Percentiles rank a stretch among this genome's conserved stretches.
These are phyloP conservation scores for Volucella zonaria DNA, from an alignment of 2,888 invertebrate genomes.

Conservation along the genomic window DNA sequence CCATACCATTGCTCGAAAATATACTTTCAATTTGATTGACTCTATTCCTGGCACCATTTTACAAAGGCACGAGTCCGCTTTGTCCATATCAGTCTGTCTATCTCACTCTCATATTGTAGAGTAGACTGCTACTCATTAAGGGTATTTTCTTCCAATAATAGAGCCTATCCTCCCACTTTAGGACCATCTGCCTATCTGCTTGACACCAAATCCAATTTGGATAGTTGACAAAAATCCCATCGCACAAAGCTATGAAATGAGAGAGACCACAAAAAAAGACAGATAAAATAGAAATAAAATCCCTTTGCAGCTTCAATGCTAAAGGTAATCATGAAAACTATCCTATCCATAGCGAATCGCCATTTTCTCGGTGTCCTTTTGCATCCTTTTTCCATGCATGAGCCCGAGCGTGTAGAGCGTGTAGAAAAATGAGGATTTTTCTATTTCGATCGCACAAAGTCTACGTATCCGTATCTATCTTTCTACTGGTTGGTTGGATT, in stretches of 20 bases:
- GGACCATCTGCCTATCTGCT: slow-evolving; percentile 71
- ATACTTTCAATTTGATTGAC: too few relatives aligned
- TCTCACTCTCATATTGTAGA: neutral
- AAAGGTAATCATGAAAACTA: slow-evolving; percentile 69
- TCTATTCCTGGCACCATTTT: neutral
- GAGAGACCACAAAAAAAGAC: neutral
- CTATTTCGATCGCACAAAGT: slow-evolving; percentile 50
- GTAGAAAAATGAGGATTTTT: slow-evolving; percentile 58
- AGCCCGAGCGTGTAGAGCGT: neutral
- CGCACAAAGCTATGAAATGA: slow-evolving; percentile 42
- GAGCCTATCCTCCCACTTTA: slow-evolving; percentile 50
- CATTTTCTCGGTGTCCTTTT: slow-evolving; percentile 76
- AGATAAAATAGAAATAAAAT: neutral
- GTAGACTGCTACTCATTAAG: neutral
- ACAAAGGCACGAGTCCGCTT: slow-evolving; percentile 41
- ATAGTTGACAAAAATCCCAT: slow-evolving; percentile 72
- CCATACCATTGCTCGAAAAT: too few relatives aligned
- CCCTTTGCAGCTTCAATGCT: slow-evolving; percentile 34
- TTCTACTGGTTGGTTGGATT: slow-evolving; percentile 38
- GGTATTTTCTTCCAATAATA: slow-evolving; percentile 23
- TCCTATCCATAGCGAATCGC: slow-evolving; percentile 74
- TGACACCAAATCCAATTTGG: slow-evolving; percentile 69
- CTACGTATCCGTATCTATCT: neutral
- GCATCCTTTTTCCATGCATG: slow-evolving; percentile 48
- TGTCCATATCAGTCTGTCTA: neutral